phyloP scores from a whole-genome alignment of 2,113 vertebrate species.

The Actinemys pallida region DNA sequence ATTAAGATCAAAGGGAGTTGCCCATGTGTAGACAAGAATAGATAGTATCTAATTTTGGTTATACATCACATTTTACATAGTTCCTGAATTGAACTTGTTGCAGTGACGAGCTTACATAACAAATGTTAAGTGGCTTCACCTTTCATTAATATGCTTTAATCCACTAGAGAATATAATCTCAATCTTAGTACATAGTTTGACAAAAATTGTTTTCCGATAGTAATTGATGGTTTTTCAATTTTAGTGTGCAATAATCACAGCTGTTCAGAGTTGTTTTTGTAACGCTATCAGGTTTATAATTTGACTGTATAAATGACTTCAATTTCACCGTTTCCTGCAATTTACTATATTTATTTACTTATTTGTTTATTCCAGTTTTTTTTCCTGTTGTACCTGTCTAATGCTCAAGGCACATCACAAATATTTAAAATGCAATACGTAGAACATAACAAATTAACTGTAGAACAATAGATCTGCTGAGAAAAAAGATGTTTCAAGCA shows the following conservation, averaged over 20 bases:
- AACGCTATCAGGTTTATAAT: fast-evolving
- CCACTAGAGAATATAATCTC: neutral
- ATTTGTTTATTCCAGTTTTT: fast-evolving
- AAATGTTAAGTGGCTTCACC: neutral
- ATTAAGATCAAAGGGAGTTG: neutral
- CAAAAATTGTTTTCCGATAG: neutral
- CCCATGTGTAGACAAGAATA: neutral
- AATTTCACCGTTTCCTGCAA: fast-evolving
- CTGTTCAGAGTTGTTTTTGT: neutral
- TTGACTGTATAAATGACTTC: fast-evolving
- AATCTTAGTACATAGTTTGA: neutral
- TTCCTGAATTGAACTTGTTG: neutral
- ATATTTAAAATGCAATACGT: neutral
- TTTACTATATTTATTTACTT: neutral
- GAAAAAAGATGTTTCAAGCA: neutral
- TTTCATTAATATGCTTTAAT: neutral
- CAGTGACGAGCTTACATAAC: fast-evolving
- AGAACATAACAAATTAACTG: neutral
- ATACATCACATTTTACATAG: neutral
- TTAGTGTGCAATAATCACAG: neutral
- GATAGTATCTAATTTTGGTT: neutral
- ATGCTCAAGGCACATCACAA: neutral
- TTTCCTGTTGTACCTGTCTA: fast-evolving
- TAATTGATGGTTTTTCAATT: neutral
- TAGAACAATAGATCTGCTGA: neutral